These are phyloP conservation scores for Leptura quadrifasciata DNA, from an alignment of 2,888 invertebrate genomes.

Conservation along the genomic window DNA sequence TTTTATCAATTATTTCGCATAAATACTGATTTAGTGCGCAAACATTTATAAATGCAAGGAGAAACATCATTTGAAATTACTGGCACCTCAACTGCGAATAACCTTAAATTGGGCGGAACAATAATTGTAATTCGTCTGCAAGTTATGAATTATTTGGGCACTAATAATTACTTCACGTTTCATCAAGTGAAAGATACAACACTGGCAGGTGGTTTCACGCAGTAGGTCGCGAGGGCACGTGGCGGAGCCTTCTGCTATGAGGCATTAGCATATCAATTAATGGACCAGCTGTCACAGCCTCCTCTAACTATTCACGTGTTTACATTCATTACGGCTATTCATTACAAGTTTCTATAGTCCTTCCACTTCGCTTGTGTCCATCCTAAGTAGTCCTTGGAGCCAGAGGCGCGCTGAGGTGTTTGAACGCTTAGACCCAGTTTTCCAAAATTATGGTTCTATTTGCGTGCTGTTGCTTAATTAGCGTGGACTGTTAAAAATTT, in stretches of 20 bases:
- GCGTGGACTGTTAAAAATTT: not conserved
- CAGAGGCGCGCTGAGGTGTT: slow-evolving; percentile 13
- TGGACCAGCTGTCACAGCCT: slow-evolving; percentile 73
- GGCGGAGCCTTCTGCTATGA: slow-evolving; percentile 63
- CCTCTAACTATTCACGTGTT: slow-evolving; percentile 72
- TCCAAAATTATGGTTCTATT: slow-evolving; percentile 13
- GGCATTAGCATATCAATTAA: slow-evolving; percentile 69
- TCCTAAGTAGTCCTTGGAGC: not conserved
- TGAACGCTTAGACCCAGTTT: slow-evolving; percentile 9
- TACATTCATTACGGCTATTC: slow-evolving; percentile 53
- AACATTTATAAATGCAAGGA: not conserved
- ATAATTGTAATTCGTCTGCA: not conserved
- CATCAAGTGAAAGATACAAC: slow-evolving; percentile 13
- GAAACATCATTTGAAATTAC: not conserved
- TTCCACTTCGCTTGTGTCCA: not conserved
- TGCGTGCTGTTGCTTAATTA: slow-evolving; percentile 19
- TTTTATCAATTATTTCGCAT: no score
- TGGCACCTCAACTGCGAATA: not conserved
- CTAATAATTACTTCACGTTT: slow-evolving; percentile 25
- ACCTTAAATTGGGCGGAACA: not conserved
- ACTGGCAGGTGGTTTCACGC: slow-evolving; percentile 34
- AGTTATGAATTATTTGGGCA: not conserved
- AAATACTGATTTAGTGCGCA: no score
- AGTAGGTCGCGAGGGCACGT: slow-evolving; percentile 57
- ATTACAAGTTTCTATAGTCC: slow-evolving; percentile 15